These are phyloP conservation scores for Macaca mulatta DNA, from an alignment of 2,113 vertebrate species.

Conservation along the genomic window DNA sequence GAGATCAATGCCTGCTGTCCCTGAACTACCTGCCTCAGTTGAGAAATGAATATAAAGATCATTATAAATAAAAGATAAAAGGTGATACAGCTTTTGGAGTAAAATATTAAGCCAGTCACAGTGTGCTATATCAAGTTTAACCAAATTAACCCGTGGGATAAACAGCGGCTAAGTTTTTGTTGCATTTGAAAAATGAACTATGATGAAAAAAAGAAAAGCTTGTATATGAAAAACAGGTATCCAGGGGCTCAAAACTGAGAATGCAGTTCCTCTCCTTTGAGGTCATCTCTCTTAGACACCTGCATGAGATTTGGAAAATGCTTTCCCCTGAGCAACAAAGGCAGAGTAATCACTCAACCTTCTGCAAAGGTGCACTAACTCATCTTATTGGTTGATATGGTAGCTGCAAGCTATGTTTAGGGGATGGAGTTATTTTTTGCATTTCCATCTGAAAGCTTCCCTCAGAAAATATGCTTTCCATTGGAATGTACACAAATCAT, in stretches of 20 bases:
- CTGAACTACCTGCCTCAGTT: constrained; percentile 72
- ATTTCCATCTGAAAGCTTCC: constrained; percentile 35
- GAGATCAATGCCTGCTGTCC: constrained; percentile 73
- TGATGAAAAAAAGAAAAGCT: constrained; percentile 10
- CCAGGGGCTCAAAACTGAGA: background rate
- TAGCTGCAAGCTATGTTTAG: constrained; percentile 31
- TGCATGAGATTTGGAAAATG: constrained; percentile 51
- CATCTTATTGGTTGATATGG: constrained; percentile 31
- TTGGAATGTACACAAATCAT: constrained; percentile 46
- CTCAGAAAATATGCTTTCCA: constrained; percentile 49
- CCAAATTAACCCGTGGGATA: constrained; percentile 76
- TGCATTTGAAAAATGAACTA: constrained; percentile 72
- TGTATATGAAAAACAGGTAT: background rate
- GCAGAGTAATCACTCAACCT: constrained; percentile 1
- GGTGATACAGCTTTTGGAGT: constrained; percentile 77
- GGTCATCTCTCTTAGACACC: constrained; percentile 27
- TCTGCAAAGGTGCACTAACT: background rate
- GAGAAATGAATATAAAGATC: constrained; percentile 85
- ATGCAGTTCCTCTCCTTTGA: background rate
- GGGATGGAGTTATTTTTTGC: constrained; percentile 21
- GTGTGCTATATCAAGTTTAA: constrained; percentile 76
- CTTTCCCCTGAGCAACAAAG: constrained; percentile 27
- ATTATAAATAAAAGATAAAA: constrained; percentile 86
- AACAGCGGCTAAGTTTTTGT: constrained; percentile 64
- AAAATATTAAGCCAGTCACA: constrained; percentile 82